phyloP scores from a whole-genome alignment of 2,797 vertebrate genomes.

The Aotus griseimembra region DNA sequence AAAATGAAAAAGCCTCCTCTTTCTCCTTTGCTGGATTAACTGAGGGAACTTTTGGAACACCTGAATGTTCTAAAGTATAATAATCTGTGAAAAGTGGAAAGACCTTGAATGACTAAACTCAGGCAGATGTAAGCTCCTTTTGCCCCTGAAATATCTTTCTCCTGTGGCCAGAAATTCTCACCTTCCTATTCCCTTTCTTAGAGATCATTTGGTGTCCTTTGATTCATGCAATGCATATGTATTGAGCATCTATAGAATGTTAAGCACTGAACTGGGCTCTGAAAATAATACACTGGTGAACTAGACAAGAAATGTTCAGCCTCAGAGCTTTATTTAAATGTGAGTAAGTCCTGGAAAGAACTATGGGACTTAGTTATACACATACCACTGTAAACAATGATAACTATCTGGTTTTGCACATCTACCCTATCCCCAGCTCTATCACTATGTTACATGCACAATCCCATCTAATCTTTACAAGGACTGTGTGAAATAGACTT shows the following conservation, averaged over 20 bases:
- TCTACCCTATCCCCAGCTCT: not conserved
- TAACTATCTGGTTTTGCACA: not conserved
- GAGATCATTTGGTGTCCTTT: not conserved
- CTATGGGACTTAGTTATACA: not conserved
- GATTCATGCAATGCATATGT: not conserved
- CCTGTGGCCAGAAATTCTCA: not conserved
- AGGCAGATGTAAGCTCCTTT: not conserved
- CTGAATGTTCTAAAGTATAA: not conserved
- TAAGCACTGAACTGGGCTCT: not conserved
- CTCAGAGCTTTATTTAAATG: not conserved
- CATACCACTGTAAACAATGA: not conserved
- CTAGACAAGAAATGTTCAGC: not conserved
- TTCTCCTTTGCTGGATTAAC: not conserved
- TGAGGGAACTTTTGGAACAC: not conserved
- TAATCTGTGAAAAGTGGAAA: not conserved
- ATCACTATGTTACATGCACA: not conserved
- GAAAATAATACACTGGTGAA: not conserved
- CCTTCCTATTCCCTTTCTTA: not conserved
- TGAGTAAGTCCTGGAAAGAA: not conserved
- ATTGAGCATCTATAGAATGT: not conserved
- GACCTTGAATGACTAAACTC: not conserved
- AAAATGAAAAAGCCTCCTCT: not conserved
- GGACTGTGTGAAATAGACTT: not conserved
- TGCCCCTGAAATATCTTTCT: constrained; percentile 11
- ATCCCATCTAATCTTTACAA: not conserved